Evolutionary conservation across 2,113 vertebrate genomes (phyloP).

Genomic region (Atractosteus spatula): DNA sequence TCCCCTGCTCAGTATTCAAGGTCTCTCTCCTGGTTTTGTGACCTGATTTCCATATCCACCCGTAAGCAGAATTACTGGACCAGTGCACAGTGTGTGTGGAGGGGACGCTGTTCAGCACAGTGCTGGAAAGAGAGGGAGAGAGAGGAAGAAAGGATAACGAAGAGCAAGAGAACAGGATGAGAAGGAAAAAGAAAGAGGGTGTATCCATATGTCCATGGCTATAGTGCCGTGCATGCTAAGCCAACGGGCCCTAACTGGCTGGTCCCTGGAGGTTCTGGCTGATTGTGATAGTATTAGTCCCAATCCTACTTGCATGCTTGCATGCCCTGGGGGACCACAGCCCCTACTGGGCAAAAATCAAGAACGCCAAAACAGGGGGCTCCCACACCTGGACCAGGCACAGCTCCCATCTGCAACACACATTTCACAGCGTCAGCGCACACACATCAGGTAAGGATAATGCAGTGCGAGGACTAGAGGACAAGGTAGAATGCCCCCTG

Average conservation of each 20-base stretch:
- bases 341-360: too few species aligned
- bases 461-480: too few species aligned
- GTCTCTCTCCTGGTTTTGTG: background rate
- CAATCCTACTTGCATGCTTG: background rate
- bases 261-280: background rate
- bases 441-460: background rate
- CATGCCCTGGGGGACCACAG: background rate
- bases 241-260: too few species aligned
- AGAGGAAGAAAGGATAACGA: background rate
- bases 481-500: too few species aligned
- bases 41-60: constrained; percentile 19
- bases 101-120: background rate
- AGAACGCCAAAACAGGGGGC: background rate
- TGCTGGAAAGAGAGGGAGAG: background rate
- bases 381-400: background rate
- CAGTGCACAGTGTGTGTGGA: background rate
- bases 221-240: too few species aligned
- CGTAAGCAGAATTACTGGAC: constrained; percentile 18
- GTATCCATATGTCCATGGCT: too few species aligned
- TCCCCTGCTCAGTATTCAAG: constrained; percentile 6
- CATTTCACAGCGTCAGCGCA: background rate
- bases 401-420: background rate
- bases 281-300: background rate
- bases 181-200: background rate
- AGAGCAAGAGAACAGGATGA: background rate